These are phyloP conservation scores for Perca flavescens DNA, from an alignment of 2,113 vertebrate species.

Conservation along the genomic window DNA sequence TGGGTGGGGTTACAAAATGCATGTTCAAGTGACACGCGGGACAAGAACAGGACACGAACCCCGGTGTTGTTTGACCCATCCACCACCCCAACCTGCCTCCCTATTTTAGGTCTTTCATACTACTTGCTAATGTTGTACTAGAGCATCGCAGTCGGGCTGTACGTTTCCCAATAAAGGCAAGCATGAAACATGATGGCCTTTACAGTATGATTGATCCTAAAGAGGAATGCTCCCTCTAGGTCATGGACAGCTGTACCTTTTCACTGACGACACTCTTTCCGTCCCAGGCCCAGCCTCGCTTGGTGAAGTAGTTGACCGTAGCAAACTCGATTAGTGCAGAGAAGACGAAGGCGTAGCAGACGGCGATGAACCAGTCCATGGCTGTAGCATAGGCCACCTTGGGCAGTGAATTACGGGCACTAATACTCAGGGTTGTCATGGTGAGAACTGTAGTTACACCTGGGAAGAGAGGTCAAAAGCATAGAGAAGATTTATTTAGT, in stretches of 20 bases:
- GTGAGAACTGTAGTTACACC: conserved; percentile 97
- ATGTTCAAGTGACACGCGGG: too few species aligned
- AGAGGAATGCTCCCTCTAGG: neutral
- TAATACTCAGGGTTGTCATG: conserved; percentile 96
- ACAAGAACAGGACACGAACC: too few species aligned
- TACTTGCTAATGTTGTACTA: too few species aligned
- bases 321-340: conserved; percentile 97
- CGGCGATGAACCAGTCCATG: conserved; percentile 98
- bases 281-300: conserved; percentile 97
- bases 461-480: conserved; percentile 56
- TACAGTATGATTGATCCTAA: neutral
- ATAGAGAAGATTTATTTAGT: neutral
- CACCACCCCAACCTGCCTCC: too few species aligned
- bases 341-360: conserved; percentile 97
- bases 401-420: conserved; percentile 93
- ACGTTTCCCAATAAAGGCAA: too few species aligned
- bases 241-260: conserved; percentile 51
- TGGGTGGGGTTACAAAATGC: too few species aligned
- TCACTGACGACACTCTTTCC: conserved; percentile 92
- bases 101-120: too few species aligned
- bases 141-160: too few species aligned
- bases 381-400: conserved; percentile 97
- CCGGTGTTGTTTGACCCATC: too few species aligned
- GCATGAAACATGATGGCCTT: neutral
- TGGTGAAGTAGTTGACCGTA: conserved; percentile 98